These are phyloP conservation scores for Megaptera novaeangliae DNA, from an alignment of 2,113 vertebrate genomes.

Conservation along the genomic window DNA sequence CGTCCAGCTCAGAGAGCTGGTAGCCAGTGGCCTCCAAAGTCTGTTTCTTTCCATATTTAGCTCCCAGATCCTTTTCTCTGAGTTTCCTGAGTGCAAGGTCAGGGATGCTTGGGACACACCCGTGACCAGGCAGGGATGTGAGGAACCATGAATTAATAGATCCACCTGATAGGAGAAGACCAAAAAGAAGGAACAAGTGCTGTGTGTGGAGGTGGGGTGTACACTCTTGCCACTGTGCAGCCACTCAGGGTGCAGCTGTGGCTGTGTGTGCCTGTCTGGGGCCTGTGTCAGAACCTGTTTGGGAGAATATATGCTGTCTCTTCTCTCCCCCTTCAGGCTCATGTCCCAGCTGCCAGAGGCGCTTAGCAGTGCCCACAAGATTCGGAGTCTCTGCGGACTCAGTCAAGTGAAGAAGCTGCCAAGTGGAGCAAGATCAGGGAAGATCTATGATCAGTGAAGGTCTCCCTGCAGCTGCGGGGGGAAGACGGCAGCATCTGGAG, in stretches of 20 bases:
- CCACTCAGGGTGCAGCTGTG: neutral
- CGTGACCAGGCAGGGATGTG: neutral
- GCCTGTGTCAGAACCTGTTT: neutral
- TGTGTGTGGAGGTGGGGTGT: neutral
- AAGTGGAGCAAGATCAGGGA: constrained; percentile 45
- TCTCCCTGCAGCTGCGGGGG: constrained; percentile 57
- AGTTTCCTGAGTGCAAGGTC: neutral
- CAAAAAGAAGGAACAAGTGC: neutral
- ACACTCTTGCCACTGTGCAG: neutral
- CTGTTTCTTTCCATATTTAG: neutral
- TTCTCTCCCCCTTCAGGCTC: neutral
- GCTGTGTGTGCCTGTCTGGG: neutral
- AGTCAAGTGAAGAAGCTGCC: neutral
- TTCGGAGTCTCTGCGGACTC: neutral
- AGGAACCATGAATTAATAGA: neutral
- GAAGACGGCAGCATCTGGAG: constrained; percentile 68
- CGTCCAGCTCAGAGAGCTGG: neutral
- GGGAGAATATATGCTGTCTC: neutral
- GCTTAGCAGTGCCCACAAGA: neutral
- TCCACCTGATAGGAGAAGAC: neutral
- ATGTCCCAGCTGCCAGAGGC: constrained; percentile 39
- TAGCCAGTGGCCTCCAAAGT: neutral
- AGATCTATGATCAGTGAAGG: neutral
- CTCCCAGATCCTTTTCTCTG: neutral
- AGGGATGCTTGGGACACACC: neutral